A percentile compares a stretch with the other conserved stretches of the same genome.
Conservation (phyloP, 2,113 vertebrate genomes). For the Neodon shergylaensis region DNA sequence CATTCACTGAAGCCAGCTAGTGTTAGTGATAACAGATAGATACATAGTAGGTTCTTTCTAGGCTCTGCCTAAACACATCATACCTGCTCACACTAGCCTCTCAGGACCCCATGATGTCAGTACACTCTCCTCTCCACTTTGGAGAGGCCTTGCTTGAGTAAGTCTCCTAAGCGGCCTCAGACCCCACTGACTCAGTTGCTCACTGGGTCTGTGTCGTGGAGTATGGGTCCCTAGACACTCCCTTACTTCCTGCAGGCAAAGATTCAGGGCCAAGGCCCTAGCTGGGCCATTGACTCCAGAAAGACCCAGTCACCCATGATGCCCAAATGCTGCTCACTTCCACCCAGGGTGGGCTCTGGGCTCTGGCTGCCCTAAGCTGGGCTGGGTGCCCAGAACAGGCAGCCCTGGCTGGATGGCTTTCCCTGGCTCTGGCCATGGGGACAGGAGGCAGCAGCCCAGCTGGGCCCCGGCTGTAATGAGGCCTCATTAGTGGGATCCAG, state of each 20-base stretch:
- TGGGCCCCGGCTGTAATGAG: constrained; percentile 85
- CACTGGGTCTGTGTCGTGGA: neutral
- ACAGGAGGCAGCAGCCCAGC: constrained; percentile 78
- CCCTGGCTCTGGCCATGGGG: constrained; percentile 73
- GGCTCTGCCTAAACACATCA: neutral
- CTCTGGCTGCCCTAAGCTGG: constrained; percentile 75
- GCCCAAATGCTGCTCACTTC: constrained; percentile 75
- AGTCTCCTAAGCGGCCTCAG: constrained; percentile 27
- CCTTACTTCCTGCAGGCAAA: constrained; percentile 58
- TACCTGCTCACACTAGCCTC: neutral
- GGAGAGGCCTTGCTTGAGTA: neutral
- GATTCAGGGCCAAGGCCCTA: constrained; percentile 69
- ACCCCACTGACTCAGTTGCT: constrained; percentile 11
- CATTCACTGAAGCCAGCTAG: neutral
- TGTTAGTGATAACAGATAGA: neutral
- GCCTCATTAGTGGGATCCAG: constrained; percentile 88
- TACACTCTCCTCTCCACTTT: neutral
- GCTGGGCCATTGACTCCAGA: constrained; percentile 66
- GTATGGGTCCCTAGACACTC: constrained; percentile 57
- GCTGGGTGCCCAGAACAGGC: constrained; percentile 79
- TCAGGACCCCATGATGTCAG: neutral
- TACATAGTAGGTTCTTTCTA: neutral
- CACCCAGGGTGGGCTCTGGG: constrained; percentile 78
- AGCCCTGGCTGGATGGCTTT: constrained; percentile 75
- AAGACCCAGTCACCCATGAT: constrained; percentile 80